Percentiles rank a stretch among this genome's conserved stretches.
These are phyloP conservation scores for Hylaea fasciaria DNA, from an alignment of 2,888 invertebrate genomes.

Conservation along the genomic window DNA sequence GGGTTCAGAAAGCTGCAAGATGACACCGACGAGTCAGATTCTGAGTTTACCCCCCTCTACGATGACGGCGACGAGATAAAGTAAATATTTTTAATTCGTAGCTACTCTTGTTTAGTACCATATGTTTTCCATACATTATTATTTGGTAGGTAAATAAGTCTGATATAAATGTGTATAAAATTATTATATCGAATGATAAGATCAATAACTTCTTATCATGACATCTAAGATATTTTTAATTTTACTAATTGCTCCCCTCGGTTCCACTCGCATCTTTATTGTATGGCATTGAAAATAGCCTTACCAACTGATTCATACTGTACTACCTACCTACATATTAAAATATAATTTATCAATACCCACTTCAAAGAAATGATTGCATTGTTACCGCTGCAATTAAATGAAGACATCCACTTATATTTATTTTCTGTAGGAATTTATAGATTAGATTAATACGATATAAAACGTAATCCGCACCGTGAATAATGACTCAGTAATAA, in stretches of 20 bases:
- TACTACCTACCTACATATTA: background rate
- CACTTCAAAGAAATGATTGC: background rate
- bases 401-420: background rate
- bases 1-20: slow-evolving; percentile 63
- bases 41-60: slow-evolving; percentile 69
- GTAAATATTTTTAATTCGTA: slow-evolving; percentile 53
- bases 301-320: background rate
- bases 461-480: slow-evolving; percentile 7
- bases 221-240: slow-evolving; percentile 9
- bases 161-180: background rate
- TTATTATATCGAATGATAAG: slow-evolving; percentile 10
- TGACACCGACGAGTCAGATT: slow-evolving; percentile 71
- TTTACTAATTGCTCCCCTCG: background rate
- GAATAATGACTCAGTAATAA: too few relatives aligned
- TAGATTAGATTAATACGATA: slow-evolving; percentile 26
- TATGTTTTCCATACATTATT: too few relatives aligned
- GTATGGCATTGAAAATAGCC: background rate
- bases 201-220: slow-evolving; percentile 7
- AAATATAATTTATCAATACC: too few relatives aligned
- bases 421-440: background rate
- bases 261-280: background rate
- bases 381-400: background rate
- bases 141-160: too few relatives aligned
- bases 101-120: background rate
- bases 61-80: slow-evolving; percentile 74